These are phyloP conservation scores for Strigamia crassipes DNA, from an alignment of 2,888 invertebrate species.

Conservation along the genomic window DNA sequence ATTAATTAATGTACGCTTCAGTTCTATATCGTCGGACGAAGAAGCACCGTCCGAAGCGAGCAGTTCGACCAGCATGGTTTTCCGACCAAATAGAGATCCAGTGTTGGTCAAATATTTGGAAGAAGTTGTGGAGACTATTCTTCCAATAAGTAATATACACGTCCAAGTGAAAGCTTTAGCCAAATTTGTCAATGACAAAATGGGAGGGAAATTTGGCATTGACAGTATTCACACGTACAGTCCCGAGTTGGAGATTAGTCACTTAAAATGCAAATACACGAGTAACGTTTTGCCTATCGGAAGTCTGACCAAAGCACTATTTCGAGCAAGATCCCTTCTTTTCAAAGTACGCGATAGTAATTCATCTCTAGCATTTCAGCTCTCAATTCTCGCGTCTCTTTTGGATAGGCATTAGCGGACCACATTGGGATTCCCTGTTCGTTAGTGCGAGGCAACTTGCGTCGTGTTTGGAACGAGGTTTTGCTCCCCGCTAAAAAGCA, in stretches of 20 bases:
- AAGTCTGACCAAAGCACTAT: constrained; percentile 21
- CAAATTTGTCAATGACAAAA: constrained; percentile 41
- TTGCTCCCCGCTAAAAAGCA: background rate
- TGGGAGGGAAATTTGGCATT: constrained; percentile 36
- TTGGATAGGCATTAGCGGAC: constrained; percentile 32
- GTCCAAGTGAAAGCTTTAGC: constrained; percentile 4
- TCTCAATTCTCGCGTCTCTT: background rate
- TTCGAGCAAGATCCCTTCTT: constrained; percentile 29
- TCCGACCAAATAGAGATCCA: constrained; percentile 22
- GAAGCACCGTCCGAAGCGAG: background rate
- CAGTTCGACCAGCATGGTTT: background rate
- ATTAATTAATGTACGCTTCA: background rate
- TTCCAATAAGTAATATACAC: background rate
- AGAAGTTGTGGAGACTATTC: background rate
- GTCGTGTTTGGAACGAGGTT: constrained; percentile 41
- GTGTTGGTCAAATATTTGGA: background rate
- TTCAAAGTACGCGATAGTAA: constrained; percentile 19
- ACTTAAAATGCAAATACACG: constrained; percentile 42
- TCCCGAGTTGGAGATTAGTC: constrained; percentile 43
- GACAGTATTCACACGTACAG: constrained; percentile 7
- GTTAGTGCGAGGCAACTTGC: constrained; percentile 23
- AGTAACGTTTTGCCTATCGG: constrained; percentile 46
- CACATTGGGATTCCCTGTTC: constrained; percentile 44
- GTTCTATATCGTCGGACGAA: background rate
- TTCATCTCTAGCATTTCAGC: too few relatives aligned